Conservation (phyloP, 2,888 invertebrate species). For the Xanthia togata region DNA sequence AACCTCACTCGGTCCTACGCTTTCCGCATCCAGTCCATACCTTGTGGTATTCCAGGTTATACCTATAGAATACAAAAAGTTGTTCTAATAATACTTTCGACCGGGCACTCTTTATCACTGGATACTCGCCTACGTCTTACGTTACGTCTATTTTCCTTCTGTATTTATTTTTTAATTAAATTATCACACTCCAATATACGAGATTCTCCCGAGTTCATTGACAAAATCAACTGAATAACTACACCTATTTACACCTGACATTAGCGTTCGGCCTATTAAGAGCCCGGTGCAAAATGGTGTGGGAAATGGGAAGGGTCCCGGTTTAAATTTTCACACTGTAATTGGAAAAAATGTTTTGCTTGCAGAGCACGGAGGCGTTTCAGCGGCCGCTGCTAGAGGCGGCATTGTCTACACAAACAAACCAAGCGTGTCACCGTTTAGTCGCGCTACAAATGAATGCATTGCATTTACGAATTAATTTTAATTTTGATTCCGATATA, state of each 20-base stretch:
- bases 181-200: slow-evolving; percentile 27
- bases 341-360: slow-evolving; percentile 62
- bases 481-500: too few relatives aligned
- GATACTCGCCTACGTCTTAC: background rate
- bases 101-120: background rate
- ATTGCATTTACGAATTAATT: too few relatives aligned
- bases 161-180: slow-evolving; percentile 39
- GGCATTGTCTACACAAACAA: too few relatives aligned
- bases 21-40: too few relatives aligned
- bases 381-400: background rate
- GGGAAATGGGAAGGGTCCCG: slow-evolving; percentile 24
- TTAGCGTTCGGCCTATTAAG: slow-evolving; percentile 46
- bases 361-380: background rate
- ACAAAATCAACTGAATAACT: slow-evolving; percentile 52
- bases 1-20: background rate
- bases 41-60: too few relatives aligned
- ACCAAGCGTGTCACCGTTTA: too few relatives aligned
- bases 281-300: slow-evolving; percentile 28
- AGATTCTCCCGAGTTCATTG: slow-evolving; percentile 40
- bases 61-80: background rate
- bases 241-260: slow-evolving; percentile 35
- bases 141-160: background rate
- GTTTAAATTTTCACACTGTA: slow-evolving; percentile 59
- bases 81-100: background rate
- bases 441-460: too few relatives aligned